phyloP scores from a whole-genome alignment of 2,888 invertebrate species.

The Beris morrisii region DNA sequence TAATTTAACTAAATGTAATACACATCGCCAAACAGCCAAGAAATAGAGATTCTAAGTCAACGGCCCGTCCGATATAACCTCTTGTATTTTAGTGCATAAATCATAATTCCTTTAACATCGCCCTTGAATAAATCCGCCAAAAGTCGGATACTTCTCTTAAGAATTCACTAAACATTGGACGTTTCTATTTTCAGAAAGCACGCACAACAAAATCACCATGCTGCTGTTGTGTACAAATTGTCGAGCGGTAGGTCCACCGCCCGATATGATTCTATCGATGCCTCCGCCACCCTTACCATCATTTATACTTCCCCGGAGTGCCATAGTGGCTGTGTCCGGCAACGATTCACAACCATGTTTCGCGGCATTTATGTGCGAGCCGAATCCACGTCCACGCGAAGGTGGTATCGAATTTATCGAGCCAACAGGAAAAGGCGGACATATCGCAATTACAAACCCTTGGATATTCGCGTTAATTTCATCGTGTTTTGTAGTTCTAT shows the following conservation, averaged over 20 bases:
- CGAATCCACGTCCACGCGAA: conserved; percentile 60
- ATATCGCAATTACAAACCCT: conserved; percentile 66
- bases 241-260: conserved; percentile 61
- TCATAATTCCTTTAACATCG: too few relatives aligned
- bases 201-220: conserved; percentile 19
- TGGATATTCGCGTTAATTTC: conserved; percentile 81
- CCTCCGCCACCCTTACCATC: conserved; percentile 84
- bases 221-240: conserved; percentile 46
- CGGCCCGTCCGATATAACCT: too few relatives aligned
- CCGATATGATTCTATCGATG: conserved; percentile 78
- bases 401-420: conserved; percentile 78
- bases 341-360: conserved; percentile 68
- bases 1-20: too few relatives aligned
- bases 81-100: too few relatives aligned
- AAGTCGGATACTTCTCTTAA: too few relatives aligned
- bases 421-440: conserved; percentile 66
- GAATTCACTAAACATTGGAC: too few relatives aligned
- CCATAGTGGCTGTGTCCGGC: conserved; percentile 56
- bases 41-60: too few relatives aligned
- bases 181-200: conserved; percentile 1
- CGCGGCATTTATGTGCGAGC: conserved; percentile 66
- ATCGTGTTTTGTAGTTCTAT: conserved; percentile 76
- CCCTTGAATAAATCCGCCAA: too few relatives aligned
- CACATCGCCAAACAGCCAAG: too few relatives aligned
- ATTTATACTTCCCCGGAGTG: conserved; percentile 61